A percentile compares a stretch with the other conserved stretches of the same genome.
phyloP scores from a whole-genome alignment of 2,888 invertebrate species.

The Cryptus viduatorius region DNA sequence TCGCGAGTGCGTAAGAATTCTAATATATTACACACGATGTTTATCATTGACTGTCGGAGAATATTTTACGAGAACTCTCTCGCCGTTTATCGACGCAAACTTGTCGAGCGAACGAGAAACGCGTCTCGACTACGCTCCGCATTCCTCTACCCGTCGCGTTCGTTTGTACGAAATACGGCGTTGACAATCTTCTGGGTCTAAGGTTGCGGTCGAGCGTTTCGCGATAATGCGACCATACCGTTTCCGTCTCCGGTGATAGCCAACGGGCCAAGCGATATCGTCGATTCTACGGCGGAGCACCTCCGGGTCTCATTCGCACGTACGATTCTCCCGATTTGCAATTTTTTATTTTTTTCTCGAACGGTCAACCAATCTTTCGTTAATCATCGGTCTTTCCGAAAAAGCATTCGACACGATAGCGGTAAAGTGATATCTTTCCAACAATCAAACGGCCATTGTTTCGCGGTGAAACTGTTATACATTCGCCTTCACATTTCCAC shows the following conservation, averaged over 20 bases:
- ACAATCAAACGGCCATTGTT: neutral
- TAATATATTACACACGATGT: neutral
- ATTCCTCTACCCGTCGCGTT: slow-evolving; percentile 21
- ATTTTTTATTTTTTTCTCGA: neutral
- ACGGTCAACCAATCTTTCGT: neutral
- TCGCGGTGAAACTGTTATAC: slow-evolving; percentile 28
- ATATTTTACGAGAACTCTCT: neutral
- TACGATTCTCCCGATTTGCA: neutral
- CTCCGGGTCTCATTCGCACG: neutral
- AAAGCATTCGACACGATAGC: neutral
- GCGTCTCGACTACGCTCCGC: neutral
- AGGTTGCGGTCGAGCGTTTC: slow-evolving; percentile 68
- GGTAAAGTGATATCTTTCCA: neutral
- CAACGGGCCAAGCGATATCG: slow-evolving; percentile 32
- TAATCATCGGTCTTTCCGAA: neutral
- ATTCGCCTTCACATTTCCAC: neutral
- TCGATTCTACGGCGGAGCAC: slow-evolving; percentile 1
- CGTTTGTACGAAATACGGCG: slow-evolving; percentile 35
- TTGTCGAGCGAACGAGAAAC: neutral
- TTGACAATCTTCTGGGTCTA: slow-evolving; percentile 70
- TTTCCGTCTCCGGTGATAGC: slow-evolving; percentile 71
- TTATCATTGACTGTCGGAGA: neutral
- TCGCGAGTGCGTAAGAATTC: slow-evolving; percentile 22
- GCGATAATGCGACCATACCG: slow-evolving; percentile 67
- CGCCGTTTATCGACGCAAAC: neutral